Conservation (phyloP, 2,888 invertebrate species). For the Cremastinae sp. region DNA sequence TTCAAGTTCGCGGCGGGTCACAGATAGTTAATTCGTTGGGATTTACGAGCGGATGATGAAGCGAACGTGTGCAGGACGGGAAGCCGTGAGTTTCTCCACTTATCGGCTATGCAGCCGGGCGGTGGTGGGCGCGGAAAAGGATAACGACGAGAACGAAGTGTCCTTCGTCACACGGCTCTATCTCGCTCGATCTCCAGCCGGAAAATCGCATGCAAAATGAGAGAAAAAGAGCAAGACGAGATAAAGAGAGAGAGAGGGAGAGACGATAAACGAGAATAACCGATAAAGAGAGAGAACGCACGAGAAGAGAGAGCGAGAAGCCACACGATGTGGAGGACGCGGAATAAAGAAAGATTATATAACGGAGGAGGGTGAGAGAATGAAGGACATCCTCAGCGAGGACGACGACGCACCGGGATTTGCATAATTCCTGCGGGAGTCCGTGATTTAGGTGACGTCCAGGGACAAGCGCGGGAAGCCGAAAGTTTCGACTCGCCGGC, state of each 20-base stretch:
- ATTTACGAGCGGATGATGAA: constrained; percentile 55
- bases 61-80: constrained; percentile 34
- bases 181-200: background rate
- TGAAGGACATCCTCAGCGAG: constrained; percentile 18
- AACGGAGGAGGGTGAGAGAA: constrained; percentile 15
- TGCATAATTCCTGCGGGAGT: constrained; percentile 68
- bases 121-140: constrained; percentile 38
- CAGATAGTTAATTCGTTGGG: constrained; percentile 51
- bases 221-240: constrained; percentile 43
- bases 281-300: background rate
- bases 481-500: constrained; percentile 64
- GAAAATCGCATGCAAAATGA: too few relatives aligned
- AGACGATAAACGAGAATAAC: background rate
- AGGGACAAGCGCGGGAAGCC: constrained; percentile 63
- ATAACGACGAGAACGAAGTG: constrained; percentile 7
- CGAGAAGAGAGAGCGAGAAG: background rate
- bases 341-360: constrained; percentile 19
- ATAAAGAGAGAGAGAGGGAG: background rate
- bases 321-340: too few relatives aligned
- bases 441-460: constrained; percentile 70
- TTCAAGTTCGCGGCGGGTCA: constrained; percentile 10
- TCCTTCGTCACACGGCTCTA: too few relatives aligned
- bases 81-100: constrained; percentile 53
- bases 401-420: constrained; percentile 60
- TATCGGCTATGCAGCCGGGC: constrained; percentile 49